Conservation (phyloP, 64 coral and sea anemone species). For the Platygyra sinensis region DNA sequence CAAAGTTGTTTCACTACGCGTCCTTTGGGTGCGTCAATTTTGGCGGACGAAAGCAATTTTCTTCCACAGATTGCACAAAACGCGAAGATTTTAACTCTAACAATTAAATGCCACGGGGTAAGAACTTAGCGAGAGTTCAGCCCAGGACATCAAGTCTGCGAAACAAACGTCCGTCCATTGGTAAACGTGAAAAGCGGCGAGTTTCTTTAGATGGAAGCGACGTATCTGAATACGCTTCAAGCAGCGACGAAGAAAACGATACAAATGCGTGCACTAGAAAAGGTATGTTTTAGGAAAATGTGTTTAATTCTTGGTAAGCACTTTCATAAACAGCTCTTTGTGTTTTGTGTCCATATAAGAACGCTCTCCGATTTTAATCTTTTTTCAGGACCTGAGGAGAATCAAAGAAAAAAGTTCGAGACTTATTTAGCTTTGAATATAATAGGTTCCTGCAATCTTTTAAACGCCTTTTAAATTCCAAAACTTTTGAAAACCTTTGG, state of each 20-base stretch:
- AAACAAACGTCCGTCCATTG: background rate
- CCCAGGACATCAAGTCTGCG: background rate
- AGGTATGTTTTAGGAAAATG: background rate
- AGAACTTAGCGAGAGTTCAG: background rate
- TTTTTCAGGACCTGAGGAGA: too few species aligned
- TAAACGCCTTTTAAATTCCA: background rate
- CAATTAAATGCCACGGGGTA: background rate
- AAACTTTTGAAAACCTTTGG: too few species aligned
- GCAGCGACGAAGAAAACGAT: conserved; percentile 26
- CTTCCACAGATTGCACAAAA: background rate
- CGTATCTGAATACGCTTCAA: background rate
- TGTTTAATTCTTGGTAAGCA: background rate
- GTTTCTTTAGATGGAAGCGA: background rate
- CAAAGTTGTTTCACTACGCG: background rate
- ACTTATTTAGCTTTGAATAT: background rate
- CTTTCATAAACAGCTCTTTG: too few species aligned
- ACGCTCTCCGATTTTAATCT: too few species aligned
- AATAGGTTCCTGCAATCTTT: background rate
- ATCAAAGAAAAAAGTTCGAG: too few species aligned
- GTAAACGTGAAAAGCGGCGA: background rate
- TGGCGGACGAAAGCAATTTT: too few species aligned
- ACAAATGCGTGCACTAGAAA: background rate
- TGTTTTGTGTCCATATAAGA: too few species aligned
- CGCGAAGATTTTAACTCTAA: background rate
- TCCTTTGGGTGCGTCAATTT: background rate